Conservation (phyloP, 2,888 invertebrate genomes). For the Rotaria socialis region DNA sequence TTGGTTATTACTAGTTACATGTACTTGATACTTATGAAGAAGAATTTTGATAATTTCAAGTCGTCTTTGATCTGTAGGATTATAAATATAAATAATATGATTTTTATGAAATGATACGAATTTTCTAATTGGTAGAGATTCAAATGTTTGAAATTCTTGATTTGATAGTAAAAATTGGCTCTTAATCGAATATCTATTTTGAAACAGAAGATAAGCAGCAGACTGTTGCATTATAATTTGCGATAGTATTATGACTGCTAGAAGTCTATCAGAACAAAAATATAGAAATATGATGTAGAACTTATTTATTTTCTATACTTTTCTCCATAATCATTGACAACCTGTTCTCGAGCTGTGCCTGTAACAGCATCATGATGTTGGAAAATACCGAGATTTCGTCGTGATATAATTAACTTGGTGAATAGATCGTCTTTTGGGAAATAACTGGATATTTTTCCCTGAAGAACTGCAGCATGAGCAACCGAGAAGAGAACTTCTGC, state of each 20-base stretch:
- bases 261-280: neutral
- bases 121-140: neutral
- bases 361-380: slow-evolving; percentile 97
- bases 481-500: slow-evolving; percentile 62
- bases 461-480: slow-evolving; percentile 51
- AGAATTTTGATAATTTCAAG: too few relatives aligned
- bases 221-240: neutral
- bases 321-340: slow-evolving; percentile 78
- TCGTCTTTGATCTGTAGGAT: slow-evolving; percentile 30
- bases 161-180: neutral
- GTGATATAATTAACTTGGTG: slow-evolving; percentile 65
- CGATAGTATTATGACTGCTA: neutral
- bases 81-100: neutral
- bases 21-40: too few relatives aligned
- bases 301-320: slow-evolving; percentile 51
- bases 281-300: neutral
- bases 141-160: neutral
- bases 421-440: slow-evolving; percentile 54
- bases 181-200: neutral
- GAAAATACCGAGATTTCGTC: slow-evolving; percentile 76
- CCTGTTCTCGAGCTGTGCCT: slow-evolving; percentile 85
- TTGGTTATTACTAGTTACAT: too few relatives aligned
- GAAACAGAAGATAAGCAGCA: neutral
- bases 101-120: neutral
- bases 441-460: neutral